Evolutionary conservation across 2,888 invertebrate species (phyloP), one percentile per base, ranked within the genome.

Genomic region (Synergus itoensis): DNA sequence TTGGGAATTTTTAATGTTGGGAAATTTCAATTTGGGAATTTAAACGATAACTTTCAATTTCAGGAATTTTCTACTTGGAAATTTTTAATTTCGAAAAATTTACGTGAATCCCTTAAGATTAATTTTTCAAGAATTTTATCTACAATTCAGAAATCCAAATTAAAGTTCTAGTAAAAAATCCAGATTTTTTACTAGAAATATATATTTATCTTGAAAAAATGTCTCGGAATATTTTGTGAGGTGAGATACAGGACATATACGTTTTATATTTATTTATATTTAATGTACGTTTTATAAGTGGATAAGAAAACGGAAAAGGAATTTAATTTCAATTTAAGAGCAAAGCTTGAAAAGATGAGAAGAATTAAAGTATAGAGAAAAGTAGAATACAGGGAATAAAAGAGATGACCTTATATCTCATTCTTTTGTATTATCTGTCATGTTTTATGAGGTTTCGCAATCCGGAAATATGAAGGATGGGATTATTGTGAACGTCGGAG

Each of bases 391-490:
- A 3, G 73, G 9, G 36, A 36, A 53, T 73, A 36, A 16, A 69
- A 53, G 36, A 21, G 36, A 48, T 21, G 53, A 53, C 4, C 73
- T 73, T 73, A 53, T n/a, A 73, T 53, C 40, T 53, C 73, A 53
- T 73, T 53, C 53, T 28, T 48, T 48, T 73, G 11, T 73, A 53
- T 48, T 53, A 53, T 53, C 48, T 53, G 11, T 73, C 53, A 73
- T 36, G 69, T 48, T 73, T 69, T 69, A 48, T 48, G 48, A 48
- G 69, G 5, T 69, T 53, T 73, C 53, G 3, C 12, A 53, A 73
- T 73, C 73, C n/a, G 36, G 73, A 53, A 53, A 48, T 73, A 73
- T 53, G 48, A 45, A 73, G 16, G 12, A 73, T 53, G 36, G n/a
- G 69, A 73, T 73, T 73, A 53, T 40, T 73, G n/a, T 36, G 73